Base-by-base conservation (phyloP, 2,113 vertebrate species). In the Benitochromis conjunctus region DNA sequence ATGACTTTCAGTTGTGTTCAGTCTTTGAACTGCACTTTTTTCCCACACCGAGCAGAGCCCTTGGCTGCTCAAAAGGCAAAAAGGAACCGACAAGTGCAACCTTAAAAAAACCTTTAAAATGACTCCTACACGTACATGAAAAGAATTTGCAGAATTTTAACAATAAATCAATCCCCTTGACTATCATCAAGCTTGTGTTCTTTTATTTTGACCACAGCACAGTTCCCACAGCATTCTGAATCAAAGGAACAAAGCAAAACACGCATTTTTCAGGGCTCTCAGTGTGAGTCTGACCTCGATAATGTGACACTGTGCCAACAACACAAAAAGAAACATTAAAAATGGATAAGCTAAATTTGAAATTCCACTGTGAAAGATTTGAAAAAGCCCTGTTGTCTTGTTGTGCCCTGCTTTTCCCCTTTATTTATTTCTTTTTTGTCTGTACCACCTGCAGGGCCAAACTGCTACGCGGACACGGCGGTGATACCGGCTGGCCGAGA, bases 401-500 rank as follows among this genome's bases (percentile, higher is more conserved):
- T 19, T 24, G 62, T 18, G 19, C 64, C 38, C 58, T 41, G 80
- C 12, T 53, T 60, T 84, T 31, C 9, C 71, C 78, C 77, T 36
- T 38, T 71, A 46, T 10, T 7, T 26, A 0, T 74, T 26, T 91
- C 11, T 85, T 80, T 41, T 41, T 48, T 29, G 43, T 34, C 91
- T n/a, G 85, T 79, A 55, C 94, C 89, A 85, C 46, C 93, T 93
- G 78, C 91, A 99, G 99, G 99, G 53, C 98, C 98, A 1, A 99
- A 99, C 95, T 99, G 99, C 95, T 99, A 98, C 85, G 99, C 98
- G 9, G 98, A 99, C 95, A 98, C 97, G 0, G 93, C 95, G 2
- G 98, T 99, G 80, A 99, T 99, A 85, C 99, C 99, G 62, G 99
- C 99, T 1, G 99, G 99, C 64, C 96, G 99, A 69, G 98, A 99